These are phyloP conservation scores for Puntigrus tetrazona DNA, from an alignment of 2,113 vertebrate genomes.

Conservation along the genomic window DNA sequence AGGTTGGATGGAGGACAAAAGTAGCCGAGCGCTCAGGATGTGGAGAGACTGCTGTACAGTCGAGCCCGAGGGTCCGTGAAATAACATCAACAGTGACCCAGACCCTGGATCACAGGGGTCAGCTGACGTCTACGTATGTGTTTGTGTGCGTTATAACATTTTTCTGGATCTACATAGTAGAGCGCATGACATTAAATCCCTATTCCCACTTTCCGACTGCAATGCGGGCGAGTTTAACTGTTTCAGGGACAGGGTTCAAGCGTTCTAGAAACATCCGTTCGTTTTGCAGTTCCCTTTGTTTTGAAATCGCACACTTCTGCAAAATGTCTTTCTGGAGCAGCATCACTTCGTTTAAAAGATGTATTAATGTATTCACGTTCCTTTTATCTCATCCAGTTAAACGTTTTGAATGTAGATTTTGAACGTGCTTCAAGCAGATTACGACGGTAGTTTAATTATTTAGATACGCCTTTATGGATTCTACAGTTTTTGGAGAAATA, in stretches of 20 bases:
- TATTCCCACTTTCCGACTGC: background rate
- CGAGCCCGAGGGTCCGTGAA: conserved; percentile 73
- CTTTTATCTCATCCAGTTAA: background rate
- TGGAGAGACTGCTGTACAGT: conserved; percentile 66
- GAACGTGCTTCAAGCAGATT: background rate
- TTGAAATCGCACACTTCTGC: background rate
- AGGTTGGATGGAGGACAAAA: conserved; percentile 86
- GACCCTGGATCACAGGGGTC: conserved; percentile 37
- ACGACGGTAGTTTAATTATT: background rate
- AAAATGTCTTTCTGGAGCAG: background rate
- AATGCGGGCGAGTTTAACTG: background rate
- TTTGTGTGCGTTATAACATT: conserved; percentile 64
- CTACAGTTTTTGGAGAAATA: conserved; percentile 1
- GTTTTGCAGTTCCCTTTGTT: background rate
- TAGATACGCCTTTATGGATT: background rate
- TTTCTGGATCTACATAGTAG: background rate
- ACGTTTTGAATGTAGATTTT: background rate
- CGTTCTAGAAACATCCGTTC: background rate
- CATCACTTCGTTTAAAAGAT: background rate
- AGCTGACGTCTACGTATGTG: conserved; percentile 9
- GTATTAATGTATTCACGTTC: background rate
- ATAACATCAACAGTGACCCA: conserved; percentile 82
- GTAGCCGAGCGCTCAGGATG: conserved; percentile 85
- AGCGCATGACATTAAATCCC: background rate
- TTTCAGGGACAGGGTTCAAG: background rate